phyloP scores from a whole-genome alignment of 2,888 invertebrate species.

The Dendrolimus pini region DNA sequence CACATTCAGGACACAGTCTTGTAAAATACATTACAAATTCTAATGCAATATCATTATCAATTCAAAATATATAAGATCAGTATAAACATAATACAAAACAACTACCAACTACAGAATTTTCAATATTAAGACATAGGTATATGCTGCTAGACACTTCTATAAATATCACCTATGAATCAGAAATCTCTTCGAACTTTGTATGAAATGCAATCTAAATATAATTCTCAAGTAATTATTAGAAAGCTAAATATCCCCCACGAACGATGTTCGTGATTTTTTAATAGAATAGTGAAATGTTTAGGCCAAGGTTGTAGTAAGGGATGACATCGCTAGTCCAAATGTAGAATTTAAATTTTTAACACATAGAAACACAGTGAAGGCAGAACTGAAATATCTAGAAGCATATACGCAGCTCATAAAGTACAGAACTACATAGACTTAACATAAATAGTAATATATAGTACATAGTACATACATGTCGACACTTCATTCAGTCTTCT shows the following conservation, averaged over 20 bases:
- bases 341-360: too few relatives aligned
- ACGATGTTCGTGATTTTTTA: too few relatives aligned
- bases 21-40: background rate
- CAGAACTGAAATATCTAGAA: background rate
- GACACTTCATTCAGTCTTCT: slow-evolving; percentile 60
- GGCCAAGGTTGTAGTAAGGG: too few relatives aligned
- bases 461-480: slow-evolving; percentile 19
- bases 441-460: background rate
- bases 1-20: background rate
- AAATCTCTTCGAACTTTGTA: too few relatives aligned
- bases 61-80: background rate
- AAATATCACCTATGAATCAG: too few relatives aligned
- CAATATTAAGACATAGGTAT: too few relatives aligned
- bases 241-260: too few relatives aligned
- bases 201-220: too few relatives aligned
- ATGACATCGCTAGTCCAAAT: too few relatives aligned
- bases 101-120: background rate
- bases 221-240: too few relatives aligned
- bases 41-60: background rate
- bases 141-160: too few relatives aligned
- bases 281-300: too few relatives aligned
- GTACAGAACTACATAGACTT: background rate
- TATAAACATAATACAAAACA: background rate
- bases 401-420: background rate
- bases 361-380: background rate